Conservation (phyloP, 2,113 vertebrate species). For the Nothocercus julius region DNA sequence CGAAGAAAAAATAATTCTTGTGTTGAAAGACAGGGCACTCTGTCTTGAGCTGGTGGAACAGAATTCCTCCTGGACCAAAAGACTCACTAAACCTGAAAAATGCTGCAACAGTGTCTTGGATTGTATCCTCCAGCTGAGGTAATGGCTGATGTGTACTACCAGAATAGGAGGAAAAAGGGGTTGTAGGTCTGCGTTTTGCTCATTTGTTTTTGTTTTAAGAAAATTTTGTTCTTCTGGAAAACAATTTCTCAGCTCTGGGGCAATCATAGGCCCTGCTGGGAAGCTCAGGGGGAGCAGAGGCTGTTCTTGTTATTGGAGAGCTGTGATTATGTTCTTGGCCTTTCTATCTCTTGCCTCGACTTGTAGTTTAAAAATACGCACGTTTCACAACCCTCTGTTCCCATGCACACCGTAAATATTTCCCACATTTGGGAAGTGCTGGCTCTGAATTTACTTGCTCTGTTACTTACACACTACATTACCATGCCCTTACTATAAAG, state of each 20-base stretch:
- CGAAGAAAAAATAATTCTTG: constrained; percentile 16
- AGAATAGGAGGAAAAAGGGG: not conserved
- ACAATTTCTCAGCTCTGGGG: not conserved
- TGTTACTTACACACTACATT: not conserved
- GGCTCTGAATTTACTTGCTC: not conserved
- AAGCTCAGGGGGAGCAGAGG: not conserved
- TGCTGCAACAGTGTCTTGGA: not conserved
- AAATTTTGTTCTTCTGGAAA: not conserved
- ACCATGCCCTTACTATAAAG: not conserved
- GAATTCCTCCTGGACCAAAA: not conserved
- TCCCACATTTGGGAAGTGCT: not conserved
- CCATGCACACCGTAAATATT: not conserved
- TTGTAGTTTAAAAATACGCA: not conserved
- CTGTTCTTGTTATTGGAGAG: not conserved
- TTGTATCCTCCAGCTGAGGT: not conserved
- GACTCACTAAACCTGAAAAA: constrained; percentile 9
- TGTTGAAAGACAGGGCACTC: constrained; percentile 9
- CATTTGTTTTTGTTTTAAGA: not conserved
- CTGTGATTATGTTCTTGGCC: not conserved
- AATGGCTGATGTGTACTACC: not conserved
- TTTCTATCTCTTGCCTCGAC: not conserved
- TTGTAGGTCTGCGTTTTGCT: too few species aligned
- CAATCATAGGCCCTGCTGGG: not conserved
- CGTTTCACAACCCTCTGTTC: not conserved
- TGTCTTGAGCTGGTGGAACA: not conserved